phyloP scores from a whole-genome alignment of 2,113 vertebrate species.

The Labrus mixtus region DNA sequence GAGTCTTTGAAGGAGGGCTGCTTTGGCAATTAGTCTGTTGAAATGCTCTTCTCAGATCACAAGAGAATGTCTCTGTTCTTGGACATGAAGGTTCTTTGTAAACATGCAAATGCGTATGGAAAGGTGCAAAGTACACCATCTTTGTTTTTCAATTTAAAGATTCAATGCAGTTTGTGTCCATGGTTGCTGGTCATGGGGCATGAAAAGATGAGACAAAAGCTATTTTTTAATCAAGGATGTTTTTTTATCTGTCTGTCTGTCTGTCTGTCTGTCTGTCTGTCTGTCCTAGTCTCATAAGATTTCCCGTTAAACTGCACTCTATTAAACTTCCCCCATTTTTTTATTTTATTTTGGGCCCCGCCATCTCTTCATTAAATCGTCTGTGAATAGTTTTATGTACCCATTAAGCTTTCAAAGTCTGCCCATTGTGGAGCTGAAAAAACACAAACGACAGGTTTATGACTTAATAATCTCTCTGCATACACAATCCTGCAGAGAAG shows the following conservation, averaged over 20 bases:
- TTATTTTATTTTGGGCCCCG: constrained; percentile 17
- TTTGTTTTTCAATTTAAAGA: no score
- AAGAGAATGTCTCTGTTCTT: constrained; percentile 34
- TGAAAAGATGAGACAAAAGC: background rate
- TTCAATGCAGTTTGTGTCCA: background rate
- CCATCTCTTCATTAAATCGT: constrained; percentile 30
- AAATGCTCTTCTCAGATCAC: constrained; percentile 44
- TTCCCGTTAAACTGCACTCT: constrained; percentile 9
- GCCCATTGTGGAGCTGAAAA: constrained; percentile 25
- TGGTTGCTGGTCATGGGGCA: background rate
- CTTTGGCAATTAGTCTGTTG: constrained; percentile 58
- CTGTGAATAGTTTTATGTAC: constrained; percentile 39
- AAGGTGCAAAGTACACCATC: no score
- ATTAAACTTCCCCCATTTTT: constrained; percentile 31
- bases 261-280: background rate
- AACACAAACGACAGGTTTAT: constrained; percentile 45
- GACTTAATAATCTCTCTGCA: constrained; percentile 61
- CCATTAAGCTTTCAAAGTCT: constrained; percentile 40
- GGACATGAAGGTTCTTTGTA: constrained; percentile 1
- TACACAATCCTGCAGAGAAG: constrained; percentile 41
- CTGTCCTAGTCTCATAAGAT: background rate
- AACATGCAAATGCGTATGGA: background rate
- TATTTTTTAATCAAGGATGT: background rate
- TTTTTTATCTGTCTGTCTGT: constrained; percentile 2
- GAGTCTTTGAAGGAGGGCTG: constrained; percentile 45